Evolutionary conservation across 1,140 invertebrate species (phyloP).

Genomic region (Leptoteleia sp.): DNA sequence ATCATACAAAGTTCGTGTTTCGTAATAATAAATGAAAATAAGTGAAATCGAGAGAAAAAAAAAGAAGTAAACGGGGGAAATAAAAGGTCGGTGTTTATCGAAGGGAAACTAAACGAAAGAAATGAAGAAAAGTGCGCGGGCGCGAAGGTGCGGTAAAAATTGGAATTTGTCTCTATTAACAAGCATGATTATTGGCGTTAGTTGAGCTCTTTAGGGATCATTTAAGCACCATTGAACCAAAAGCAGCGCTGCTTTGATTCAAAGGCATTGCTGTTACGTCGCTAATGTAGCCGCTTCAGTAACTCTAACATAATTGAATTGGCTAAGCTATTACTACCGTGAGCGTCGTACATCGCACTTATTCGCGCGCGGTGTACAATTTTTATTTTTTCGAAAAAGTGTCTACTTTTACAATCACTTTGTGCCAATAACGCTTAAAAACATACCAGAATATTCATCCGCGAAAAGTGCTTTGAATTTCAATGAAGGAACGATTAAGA

Average conservation of each 20-base stretch:
- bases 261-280: slow-evolving; percentile 67
- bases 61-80: too few species aligned
- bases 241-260: slow-evolving; percentile 67
- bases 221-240: slow-evolving; percentile 67
- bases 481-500: slow-evolving; percentile 52
- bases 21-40: too few species aligned
- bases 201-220: slow-evolving; percentile 64
- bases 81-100: too few species aligned
- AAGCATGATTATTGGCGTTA: slow-evolving; percentile 64
- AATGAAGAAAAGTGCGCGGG: slow-evolving; percentile 6
- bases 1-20: too few species aligned
- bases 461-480: slow-evolving; percentile 21
- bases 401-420: slow-evolving; percentile 42
- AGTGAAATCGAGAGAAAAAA: too few species aligned
- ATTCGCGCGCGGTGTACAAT: slow-evolving; percentile 46
- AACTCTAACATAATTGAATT: slow-evolving; percentile 68
- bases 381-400: slow-evolving; percentile 49
- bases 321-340: slow-evolving; percentile 67
- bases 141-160: slow-evolving; percentile 26
- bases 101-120: too few species aligned
- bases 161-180: slow-evolving; percentile 56
- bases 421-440: slow-evolving; percentile 15
- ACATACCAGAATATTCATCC: slow-evolving; percentile 36
- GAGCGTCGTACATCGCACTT: slow-evolving; percentile 63
- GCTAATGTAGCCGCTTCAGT: slow-evolving; percentile 69